Conservation (phyloP, 2,888 invertebrate species). For the Aphodius granarius region DNA sequence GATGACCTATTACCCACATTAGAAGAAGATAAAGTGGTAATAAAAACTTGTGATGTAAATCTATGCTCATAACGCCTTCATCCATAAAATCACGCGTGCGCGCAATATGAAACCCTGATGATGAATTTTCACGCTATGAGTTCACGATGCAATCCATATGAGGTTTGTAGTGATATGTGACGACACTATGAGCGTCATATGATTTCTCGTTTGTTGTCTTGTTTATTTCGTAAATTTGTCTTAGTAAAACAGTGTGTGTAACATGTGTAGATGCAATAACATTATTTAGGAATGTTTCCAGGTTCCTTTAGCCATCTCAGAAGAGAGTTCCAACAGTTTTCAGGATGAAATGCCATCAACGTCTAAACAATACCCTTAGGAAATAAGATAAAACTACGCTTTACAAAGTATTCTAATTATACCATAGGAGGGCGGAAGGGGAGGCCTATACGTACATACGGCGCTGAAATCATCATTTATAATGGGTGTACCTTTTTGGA, state of each 20-base stretch:
- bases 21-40: conserved; percentile 77
- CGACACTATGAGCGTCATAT: too few species aligned
- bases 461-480: not conserved
- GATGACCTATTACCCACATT: conserved; percentile 81
- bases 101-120: too few species aligned
- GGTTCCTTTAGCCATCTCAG: conserved; percentile 52
- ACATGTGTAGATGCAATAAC: too few species aligned
- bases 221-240: too few species aligned
- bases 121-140: too few species aligned
- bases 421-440: not conserved
- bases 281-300: conserved; percentile 29
- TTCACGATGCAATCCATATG: too few species aligned
- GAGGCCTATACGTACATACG: not conserved
- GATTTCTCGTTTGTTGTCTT: too few species aligned
- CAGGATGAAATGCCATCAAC: conserved; percentile 53
- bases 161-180: too few species aligned
- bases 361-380: conserved; percentile 50
- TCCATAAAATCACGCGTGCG: too few species aligned
- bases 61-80: not conserved
- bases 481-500: not conserved
- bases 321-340: conserved; percentile 50
- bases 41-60: not conserved
- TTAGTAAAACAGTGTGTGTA: too few species aligned
- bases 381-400: not conserved
- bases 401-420: not conserved